Percentiles rank a stretch among this genome's conserved stretches.
Conservation (phyloP, 1,140 invertebrate genomes). For the Drosophila ohnishii region DNA sequence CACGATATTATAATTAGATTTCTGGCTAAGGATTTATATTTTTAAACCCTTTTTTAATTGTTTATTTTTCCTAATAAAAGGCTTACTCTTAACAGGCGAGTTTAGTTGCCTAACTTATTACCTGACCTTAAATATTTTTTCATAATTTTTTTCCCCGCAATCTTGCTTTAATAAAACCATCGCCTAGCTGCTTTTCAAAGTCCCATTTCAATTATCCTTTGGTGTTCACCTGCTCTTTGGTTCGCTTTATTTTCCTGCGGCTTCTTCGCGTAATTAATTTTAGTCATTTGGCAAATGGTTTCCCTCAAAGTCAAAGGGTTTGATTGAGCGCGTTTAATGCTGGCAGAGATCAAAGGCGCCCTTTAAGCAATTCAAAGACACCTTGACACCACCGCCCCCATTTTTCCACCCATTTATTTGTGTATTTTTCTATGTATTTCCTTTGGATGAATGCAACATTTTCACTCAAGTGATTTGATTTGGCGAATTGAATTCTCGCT, state of each 20-base stretch:
- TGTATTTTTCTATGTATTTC: conserved; percentile 55
- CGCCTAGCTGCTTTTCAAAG: background rate
- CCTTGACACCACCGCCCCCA: conserved; percentile 31
- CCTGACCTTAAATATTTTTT: background rate
- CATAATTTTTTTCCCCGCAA: background rate
- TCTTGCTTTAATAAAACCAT: conserved; percentile 1
- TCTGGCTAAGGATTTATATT: background rate
- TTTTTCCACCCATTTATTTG: conserved; percentile 37
- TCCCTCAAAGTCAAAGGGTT: conserved; percentile 67
- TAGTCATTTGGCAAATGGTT: conserved; percentile 75
- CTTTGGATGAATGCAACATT: conserved; percentile 53
- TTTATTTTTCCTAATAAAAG: no score
- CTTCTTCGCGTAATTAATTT: conserved; percentile 78
- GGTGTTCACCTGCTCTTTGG: background rate
- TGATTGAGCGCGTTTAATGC: conserved; percentile 76
- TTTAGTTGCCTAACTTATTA: background rate
- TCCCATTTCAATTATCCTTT: conserved; percentile 40
- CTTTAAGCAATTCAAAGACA: conserved; percentile 54
- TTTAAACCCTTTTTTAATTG: background rate
- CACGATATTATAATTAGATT: no score
- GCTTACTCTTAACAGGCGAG: no score
- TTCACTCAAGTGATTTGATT: conserved; percentile 81
- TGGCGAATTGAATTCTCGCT: conserved; percentile 76
- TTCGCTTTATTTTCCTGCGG: conserved; percentile 50
- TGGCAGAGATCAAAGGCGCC: conserved; percentile 69